Conservation (phyloP, 2,113 vertebrate genomes). For the Vanacampus margaritifer region DNA sequence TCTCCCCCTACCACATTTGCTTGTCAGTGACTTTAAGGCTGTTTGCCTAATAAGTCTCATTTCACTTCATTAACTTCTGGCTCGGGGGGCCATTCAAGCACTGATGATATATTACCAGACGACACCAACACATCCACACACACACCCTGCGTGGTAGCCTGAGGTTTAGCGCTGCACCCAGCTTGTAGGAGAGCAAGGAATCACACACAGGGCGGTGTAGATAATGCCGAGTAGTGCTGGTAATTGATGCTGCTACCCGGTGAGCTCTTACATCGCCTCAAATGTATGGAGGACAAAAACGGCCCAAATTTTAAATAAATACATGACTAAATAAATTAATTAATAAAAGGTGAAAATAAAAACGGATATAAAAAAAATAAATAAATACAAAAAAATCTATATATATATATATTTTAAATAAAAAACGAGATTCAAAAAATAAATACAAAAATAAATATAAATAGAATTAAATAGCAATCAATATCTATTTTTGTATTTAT, state of each 20-base stretch:
- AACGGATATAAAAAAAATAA: too few species aligned
- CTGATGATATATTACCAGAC: constrained; percentile 69
- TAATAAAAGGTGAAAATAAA: too few species aligned
- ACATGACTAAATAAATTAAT: too few species aligned
- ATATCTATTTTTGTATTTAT: too few species aligned
- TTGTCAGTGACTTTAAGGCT: constrained; percentile 72
- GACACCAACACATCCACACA: constrained; percentile 29
- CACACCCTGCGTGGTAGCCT: constrained; percentile 33
- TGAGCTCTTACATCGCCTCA: background rate
- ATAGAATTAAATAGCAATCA: too few species aligned
- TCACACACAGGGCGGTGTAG: constrained; percentile 50
- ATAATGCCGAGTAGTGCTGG: constrained; percentile 58
- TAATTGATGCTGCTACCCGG: constrained; percentile 60
- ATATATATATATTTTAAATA: too few species aligned
- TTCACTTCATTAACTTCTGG: constrained; percentile 78
- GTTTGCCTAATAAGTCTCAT: constrained; percentile 77
- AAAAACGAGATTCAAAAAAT: too few species aligned
- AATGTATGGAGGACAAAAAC: too few species aligned
- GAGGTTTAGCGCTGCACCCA: constrained; percentile 37
- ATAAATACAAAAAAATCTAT: too few species aligned
- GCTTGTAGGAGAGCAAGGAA: constrained; percentile 39
- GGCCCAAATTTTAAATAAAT: too few species aligned
- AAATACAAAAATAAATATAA: too few species aligned
- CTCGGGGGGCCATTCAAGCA: constrained; percentile 68
- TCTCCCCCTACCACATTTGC: constrained; percentile 42